A percentile compares a stretch with the other conserved stretches of the same genome.
phyloP scores from a whole-genome alignment of 92 coral and sea anemone genomes.

The Actinostola sp. region DNA sequence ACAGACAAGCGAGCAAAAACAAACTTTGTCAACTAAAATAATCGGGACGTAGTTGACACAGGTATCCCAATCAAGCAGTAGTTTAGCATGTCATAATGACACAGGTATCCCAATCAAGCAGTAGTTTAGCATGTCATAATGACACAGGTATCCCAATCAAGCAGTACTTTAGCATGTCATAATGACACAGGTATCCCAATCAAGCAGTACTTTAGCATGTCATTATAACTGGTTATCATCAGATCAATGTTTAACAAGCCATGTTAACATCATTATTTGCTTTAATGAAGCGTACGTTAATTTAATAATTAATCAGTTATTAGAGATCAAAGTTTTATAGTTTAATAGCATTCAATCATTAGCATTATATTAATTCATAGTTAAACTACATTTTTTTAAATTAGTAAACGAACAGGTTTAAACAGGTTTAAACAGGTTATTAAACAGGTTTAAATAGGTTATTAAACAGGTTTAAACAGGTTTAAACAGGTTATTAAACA shows the following conservation, averaged over 20 bases:
- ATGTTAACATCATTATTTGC: not conserved
- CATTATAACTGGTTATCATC: too few relatives aligned
- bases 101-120: too few relatives aligned
- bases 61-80: too few relatives aligned
- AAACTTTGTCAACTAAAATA: not conserved
- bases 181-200: too few relatives aligned
- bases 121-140: too few relatives aligned
- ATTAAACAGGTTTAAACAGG: not conserved
- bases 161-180: too few relatives aligned
- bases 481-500: not conserved
- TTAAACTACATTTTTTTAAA: not conserved
- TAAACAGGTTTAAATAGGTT: not conserved
- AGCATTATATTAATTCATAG: not conserved
- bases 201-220: too few relatives aligned
- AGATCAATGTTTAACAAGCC: not conserved
- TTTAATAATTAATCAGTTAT: not conserved
- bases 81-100: too few relatives aligned
- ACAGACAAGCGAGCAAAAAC: not conserved
- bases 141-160: too few relatives aligned
- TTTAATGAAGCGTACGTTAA: not conserved
- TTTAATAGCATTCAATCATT: constrained; percentile 1
- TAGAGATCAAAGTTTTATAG: too few relatives aligned
- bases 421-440: not conserved
- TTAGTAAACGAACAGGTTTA: not conserved
- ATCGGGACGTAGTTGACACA: too few relatives aligned